These are phyloP conservation scores for Ascidia mentula DNA, from an alignment of 23 tunicate species.

Conservation along the genomic window DNA sequence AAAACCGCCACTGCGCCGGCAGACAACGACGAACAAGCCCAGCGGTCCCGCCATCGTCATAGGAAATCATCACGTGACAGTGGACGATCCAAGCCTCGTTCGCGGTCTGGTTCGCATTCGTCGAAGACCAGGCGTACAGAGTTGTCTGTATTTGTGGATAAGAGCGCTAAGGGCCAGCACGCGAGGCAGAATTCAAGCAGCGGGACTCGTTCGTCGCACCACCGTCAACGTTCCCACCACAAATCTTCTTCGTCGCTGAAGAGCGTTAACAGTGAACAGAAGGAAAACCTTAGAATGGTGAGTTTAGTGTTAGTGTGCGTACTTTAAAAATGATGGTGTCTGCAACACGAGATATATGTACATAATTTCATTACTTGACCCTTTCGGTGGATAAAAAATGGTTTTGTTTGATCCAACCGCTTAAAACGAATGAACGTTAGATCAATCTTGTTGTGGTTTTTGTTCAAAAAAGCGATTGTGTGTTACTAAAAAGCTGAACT, in stretches of 20 bases:
- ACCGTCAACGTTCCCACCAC: not conserved
- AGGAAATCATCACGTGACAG: constrained; percentile 12
- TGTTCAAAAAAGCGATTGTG: no score
- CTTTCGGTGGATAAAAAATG: no score
- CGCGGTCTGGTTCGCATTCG: constrained; percentile 14
- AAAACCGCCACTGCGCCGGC: not conserved
- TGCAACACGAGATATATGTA: no score
- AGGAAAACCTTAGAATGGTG: constrained; percentile 15
- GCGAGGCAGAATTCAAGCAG: not conserved
- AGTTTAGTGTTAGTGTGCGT: no score
- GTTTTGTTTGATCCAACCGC: no score
- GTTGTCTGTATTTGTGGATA: constrained; percentile 18
- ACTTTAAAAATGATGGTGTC: no score
- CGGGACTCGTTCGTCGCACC: not conserved
- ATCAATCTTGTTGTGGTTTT: no score
- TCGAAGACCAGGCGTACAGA: constrained; percentile 2
- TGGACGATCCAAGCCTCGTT: constrained; percentile 7
- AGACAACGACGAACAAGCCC: not conserved
- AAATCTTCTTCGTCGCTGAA: constrained; percentile 8
- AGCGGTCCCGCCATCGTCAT: not conserved
- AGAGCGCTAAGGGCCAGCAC: not conserved
- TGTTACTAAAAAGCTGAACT: no score
- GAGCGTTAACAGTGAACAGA: constrained; percentile 1
- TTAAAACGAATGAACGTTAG: no score
- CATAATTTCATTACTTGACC: no score